A percentile compares a stretch with the other conserved stretches of the same genome.
Evolutionary conservation across 2,113 vertebrate species (phyloP).

Genomic region (Spea multiplicata): DNA sequence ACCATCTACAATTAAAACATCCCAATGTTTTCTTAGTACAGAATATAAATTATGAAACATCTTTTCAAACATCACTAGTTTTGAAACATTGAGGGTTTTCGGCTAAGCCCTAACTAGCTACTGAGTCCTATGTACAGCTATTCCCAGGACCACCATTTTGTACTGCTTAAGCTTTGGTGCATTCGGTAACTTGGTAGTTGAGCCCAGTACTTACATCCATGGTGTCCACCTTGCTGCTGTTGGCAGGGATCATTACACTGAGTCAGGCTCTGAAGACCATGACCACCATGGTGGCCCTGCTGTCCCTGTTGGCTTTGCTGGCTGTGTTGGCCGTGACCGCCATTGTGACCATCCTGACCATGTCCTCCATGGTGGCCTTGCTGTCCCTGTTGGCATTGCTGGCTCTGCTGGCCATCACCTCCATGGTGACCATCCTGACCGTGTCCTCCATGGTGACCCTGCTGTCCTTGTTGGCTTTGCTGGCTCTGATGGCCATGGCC

Average conservation of each 20-base stretch:
- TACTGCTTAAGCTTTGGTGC: too few relatives aligned
- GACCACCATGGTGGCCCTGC: neutral
- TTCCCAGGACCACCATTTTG: too few relatives aligned
- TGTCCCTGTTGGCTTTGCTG: neutral
- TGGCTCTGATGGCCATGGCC: constrained; percentile 2
- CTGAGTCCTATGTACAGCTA: too few relatives aligned
- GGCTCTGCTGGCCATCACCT: neutral
- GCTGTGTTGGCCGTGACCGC: neutral
- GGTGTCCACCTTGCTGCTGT: neutral
- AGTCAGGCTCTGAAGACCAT: neutral
- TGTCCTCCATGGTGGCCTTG: neutral
- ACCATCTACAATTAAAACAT: too few relatives aligned
- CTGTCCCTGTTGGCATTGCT: neutral
- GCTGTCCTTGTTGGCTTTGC: neutral
- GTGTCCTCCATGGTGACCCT: neutral
- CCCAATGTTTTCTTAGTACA: too few relatives aligned
- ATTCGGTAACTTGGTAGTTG: too few relatives aligned
- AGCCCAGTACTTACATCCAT: neutral
- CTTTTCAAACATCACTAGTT: too few relatives aligned
- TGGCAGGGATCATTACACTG: neutral
- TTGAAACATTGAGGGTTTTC: too few relatives aligned
- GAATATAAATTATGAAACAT: too few relatives aligned
- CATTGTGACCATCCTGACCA: neutral
- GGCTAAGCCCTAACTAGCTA: too few relatives aligned
- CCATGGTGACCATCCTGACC: neutral